These are phyloP conservation scores for Diarsia dahlii DNA, from an alignment of 2,888 invertebrate genomes.

Conservation along the genomic window DNA sequence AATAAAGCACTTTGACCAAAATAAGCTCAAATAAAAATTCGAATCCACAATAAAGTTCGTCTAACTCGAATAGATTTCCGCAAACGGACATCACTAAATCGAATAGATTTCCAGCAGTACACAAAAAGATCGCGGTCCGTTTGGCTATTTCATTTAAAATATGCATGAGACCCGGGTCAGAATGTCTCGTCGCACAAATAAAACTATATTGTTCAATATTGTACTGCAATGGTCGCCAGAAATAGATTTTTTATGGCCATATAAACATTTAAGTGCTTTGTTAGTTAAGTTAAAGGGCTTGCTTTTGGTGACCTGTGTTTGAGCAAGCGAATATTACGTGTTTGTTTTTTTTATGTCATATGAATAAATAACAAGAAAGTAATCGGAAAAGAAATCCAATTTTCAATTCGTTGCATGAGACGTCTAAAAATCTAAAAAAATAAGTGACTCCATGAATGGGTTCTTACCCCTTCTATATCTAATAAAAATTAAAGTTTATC, in stretches of 20 bases:
- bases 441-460: no score
- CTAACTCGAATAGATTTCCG: slow-evolving; percentile 41
- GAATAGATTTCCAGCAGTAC: slow-evolving; percentile 65
- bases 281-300: slow-evolving; percentile 19
- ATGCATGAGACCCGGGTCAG: slow-evolving; percentile 79
- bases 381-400: neutral
- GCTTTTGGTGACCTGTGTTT: slow-evolving; percentile 25
- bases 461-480: neutral
- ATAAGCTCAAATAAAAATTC: slow-evolving; percentile 4
- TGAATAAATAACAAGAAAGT: neutral
- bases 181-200: slow-evolving; percentile 75
- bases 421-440: no score
- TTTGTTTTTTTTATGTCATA: no score
- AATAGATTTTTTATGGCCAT: slow-evolving; percentile 67
- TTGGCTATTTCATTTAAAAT: slow-evolving; percentile 79
- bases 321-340: no score
- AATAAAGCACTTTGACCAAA: slow-evolving; percentile 5
- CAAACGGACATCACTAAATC: slow-evolving; percentile 58
- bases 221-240: slow-evolving; percentile 65
- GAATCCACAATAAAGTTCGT: neutral
- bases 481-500: neutral
- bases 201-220: slow-evolving; percentile 75
- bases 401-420: neutral
- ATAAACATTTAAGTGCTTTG: slow-evolving; percentile 60
- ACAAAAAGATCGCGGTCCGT: slow-evolving; percentile 71